Percentiles rank a stretch among this genome's conserved stretches.
Conservation (phyloP, 2,113 vertebrate genomes). For the Maccullochella peelii region DNA sequence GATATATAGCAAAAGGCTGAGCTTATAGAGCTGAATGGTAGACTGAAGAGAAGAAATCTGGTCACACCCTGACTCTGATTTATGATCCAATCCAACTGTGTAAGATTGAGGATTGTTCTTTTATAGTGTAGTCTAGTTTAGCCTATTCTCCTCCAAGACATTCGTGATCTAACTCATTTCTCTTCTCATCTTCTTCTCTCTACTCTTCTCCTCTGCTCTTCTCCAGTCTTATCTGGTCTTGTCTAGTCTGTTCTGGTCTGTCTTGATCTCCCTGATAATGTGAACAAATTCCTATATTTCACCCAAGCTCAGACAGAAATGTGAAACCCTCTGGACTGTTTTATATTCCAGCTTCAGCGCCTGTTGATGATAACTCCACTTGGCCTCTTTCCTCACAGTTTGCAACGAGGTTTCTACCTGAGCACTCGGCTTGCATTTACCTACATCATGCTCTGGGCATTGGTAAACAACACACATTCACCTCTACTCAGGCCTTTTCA, state of each 20-base stretch:
- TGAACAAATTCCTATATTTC: slow-evolving; percentile 21
- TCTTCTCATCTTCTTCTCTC: too few species aligned
- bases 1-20: not conserved
- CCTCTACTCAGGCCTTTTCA: slow-evolving; percentile 25
- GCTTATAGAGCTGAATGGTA: not conserved
- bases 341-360: slow-evolving; percentile 37
- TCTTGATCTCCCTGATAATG: slow-evolving; percentile 11
- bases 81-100: slow-evolving; percentile 1
- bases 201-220: not conserved
- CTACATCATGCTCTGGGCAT: slow-evolving; percentile 14
- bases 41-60: not conserved
- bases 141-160: not conserved
- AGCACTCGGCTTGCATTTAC: slow-evolving; percentile 44
- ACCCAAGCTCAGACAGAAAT: slow-evolving; percentile 6
- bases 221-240: not conserved
- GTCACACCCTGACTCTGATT: slow-evolving; percentile 16
- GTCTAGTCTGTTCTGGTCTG: slow-evolving; percentile 3
- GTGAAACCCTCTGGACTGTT: slow-evolving; percentile 28
- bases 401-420: slow-evolving; percentile 28
- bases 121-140: not conserved
- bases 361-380: slow-evolving; percentile 45
- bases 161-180: not conserved
- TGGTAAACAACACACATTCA: slow-evolving; percentile 47
- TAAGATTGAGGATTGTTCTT: slow-evolving; percentile 14
- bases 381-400: slow-evolving; percentile 39